These are phyloP conservation scores for Pterostichus madidus DNA, from an alignment of 2,888 invertebrate genomes.

Conservation along the genomic window DNA sequence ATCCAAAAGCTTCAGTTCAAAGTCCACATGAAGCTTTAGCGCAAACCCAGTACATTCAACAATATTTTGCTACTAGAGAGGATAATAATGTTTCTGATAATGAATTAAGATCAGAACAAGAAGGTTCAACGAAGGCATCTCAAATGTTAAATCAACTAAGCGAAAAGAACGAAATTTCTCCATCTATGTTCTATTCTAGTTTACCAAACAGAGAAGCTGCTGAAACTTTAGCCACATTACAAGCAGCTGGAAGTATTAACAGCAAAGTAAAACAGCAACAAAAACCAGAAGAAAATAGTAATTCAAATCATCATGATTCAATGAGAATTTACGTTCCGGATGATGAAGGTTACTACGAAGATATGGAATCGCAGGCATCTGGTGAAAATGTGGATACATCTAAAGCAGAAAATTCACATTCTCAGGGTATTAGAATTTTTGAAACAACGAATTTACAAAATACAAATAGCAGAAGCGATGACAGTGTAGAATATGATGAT, in stretches of 20 bases:
- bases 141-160: constrained; percentile 56
- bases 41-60: constrained; percentile 72
- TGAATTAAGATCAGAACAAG: constrained; percentile 72
- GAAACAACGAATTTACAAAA: constrained; percentile 61
- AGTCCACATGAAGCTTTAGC: constrained; percentile 69
- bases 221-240: constrained; percentile 81
- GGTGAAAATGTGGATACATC: constrained; percentile 68
- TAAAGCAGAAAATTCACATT: constrained; percentile 53
- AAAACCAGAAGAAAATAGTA: constrained; percentile 72
- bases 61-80: constrained; percentile 71
- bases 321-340: constrained; percentile 80
- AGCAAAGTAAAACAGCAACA: constrained; percentile 72
- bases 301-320: constrained; percentile 76
- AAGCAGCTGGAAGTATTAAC: constrained; percentile 80
- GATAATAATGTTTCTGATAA: constrained; percentile 67
- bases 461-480: constrained; percentile 61
- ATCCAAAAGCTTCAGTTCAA: constrained; percentile 76
- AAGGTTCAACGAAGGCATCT: constrained; percentile 71
- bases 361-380: constrained; percentile 69
- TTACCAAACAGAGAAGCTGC: constrained; percentile 83
- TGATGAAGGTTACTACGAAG: constrained; percentile 70
- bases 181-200: constrained; percentile 78
- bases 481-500: constrained; percentile 71
- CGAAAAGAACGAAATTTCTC: constrained; percentile 64
- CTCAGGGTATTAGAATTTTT: constrained; percentile 59